These are phyloP conservation scores for Drosophila bifasciata DNA, from an alignment of 1,140 invertebrate genomes.

Conservation along the genomic window DNA sequence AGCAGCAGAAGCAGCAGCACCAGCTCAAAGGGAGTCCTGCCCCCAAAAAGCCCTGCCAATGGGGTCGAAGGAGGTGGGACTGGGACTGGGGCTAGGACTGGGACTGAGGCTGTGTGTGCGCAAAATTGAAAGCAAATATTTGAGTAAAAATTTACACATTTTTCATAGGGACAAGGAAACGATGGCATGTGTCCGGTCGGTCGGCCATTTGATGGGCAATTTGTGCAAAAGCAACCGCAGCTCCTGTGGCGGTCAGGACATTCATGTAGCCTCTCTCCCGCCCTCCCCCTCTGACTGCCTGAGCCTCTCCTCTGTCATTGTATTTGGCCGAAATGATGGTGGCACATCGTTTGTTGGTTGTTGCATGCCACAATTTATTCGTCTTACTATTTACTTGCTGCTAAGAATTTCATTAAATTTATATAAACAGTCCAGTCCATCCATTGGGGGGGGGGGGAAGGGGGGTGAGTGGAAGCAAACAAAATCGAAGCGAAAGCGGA, in stretches of 20 bases:
- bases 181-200: conserved; percentile 33
- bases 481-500: conserved; percentile 12
- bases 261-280: too few relatives aligned
- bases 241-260: conserved; percentile 29
- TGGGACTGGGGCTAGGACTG: conserved; percentile 1
- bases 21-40: conserved; percentile 43
- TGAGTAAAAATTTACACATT: conserved; percentile 77
- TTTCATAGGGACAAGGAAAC: conserved; percentile 37
- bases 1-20: neutral
- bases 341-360: conserved; percentile 3
- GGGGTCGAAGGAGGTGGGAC: too few relatives aligned
- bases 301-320: too few relatives aligned
- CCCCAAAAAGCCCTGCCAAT: neutral
- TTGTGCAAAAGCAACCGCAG: conserved; percentile 64
- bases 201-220: conserved; percentile 52
- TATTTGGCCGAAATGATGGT: conserved; percentile 4
- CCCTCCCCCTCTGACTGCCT: too few relatives aligned
- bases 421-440: conserved; percentile 47
- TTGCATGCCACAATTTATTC: conserved; percentile 19
- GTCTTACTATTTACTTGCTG: conserved; percentile 48
- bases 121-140: conserved; percentile 82
- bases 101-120: conserved; percentile 32
- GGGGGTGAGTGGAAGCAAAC: conserved; percentile 39
- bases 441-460: too few relatives aligned
- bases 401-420: conserved; percentile 61